A percentile compares a stretch with the other conserved stretches of the same genome.
phyloP scores from a whole-genome alignment of 1,140 invertebrate species.

The Drosophila sulfurigaster region DNA sequence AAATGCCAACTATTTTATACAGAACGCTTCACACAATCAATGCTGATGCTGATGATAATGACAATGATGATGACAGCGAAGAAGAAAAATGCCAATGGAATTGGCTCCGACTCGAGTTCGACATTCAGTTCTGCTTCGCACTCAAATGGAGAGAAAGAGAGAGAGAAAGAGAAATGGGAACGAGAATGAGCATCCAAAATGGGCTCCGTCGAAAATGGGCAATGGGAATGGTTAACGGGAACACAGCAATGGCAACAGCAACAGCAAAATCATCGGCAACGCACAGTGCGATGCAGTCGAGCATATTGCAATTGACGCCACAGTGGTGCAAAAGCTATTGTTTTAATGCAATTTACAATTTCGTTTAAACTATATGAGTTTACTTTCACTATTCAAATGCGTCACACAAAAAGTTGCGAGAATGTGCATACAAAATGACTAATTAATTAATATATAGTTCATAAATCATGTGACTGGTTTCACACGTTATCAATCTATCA shows the following conservation, averaged over 20 bases:
- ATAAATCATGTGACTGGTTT: no score
- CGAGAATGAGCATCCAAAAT: constrained; percentile 8
- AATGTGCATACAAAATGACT: no score
- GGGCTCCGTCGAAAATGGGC: background rate
- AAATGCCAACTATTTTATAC: constrained; percentile 61
- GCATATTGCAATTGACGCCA: constrained; percentile 30
- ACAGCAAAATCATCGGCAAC: constrained; percentile 5
- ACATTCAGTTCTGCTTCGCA: no score
- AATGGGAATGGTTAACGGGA: constrained; percentile 13
- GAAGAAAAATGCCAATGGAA: constrained; percentile 30
- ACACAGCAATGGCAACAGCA: constrained; percentile 6
- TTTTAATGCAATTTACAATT: no score
- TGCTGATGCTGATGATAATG: constrained; percentile 47
- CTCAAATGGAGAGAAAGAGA: no score
- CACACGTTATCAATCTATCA: no score
- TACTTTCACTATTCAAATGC: no score
- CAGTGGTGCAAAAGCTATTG: constrained; percentile 22
- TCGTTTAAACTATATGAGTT: no score
- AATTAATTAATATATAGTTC: no score
- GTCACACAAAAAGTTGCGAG: no score
- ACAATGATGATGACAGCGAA: constrained; percentile 47
- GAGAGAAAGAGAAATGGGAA: background rate
- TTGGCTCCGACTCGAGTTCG: constrained; percentile 6
- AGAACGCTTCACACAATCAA: constrained; percentile 56
- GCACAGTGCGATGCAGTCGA: background rate